A percentile compares a stretch with the other conserved stretches of the same genome.
Conservation (phyloP, 2,113 vertebrate species). For the Brachyhypopomus gauderio region DNA sequence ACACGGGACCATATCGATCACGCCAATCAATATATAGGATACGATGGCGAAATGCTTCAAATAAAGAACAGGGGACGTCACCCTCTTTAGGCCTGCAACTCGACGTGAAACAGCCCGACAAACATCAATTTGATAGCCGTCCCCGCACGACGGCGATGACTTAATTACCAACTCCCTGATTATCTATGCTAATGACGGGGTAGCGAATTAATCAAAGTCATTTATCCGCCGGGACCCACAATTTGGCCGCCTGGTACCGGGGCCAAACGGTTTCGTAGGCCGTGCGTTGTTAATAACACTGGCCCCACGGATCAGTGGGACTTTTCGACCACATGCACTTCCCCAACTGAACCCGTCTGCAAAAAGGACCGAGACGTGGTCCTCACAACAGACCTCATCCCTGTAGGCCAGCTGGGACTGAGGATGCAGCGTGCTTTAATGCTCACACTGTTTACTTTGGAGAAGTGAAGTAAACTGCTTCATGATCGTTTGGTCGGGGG, state of each 20-base stretch:
- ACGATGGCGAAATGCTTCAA: background rate
- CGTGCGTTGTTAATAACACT: constrained; percentile 17
- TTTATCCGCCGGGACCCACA: constrained; percentile 47
- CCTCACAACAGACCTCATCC: constrained; percentile 27
- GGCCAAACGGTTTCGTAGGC: constrained; percentile 39
- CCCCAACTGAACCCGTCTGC: background rate
- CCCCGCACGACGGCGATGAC: constrained; percentile 53
- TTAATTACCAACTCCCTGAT: constrained; percentile 61
- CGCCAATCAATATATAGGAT: constrained; percentile 50
- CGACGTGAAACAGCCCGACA: background rate
- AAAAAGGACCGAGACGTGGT: constrained; percentile 28
- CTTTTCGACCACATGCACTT: constrained; percentile 10
- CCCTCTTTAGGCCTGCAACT: background rate
- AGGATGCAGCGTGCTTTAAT: background rate
- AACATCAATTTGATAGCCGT: constrained; percentile 34
- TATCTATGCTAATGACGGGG: constrained; percentile 62
- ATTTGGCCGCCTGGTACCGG: constrained; percentile 33
- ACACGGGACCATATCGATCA: constrained; percentile 28
- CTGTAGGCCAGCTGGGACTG: constrained; percentile 8
- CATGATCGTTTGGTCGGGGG: too few species aligned
- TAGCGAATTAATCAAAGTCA: constrained; percentile 58
- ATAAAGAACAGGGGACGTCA: background rate
- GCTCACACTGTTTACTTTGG: constrained; percentile 16
- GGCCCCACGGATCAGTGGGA: background rate
- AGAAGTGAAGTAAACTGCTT: background rate